Evolutionary conservation across 2,113 vertebrate genomes (phyloP), one percentile per base, ranked within the genome.

Genomic region (Butorides virescens): DNA sequence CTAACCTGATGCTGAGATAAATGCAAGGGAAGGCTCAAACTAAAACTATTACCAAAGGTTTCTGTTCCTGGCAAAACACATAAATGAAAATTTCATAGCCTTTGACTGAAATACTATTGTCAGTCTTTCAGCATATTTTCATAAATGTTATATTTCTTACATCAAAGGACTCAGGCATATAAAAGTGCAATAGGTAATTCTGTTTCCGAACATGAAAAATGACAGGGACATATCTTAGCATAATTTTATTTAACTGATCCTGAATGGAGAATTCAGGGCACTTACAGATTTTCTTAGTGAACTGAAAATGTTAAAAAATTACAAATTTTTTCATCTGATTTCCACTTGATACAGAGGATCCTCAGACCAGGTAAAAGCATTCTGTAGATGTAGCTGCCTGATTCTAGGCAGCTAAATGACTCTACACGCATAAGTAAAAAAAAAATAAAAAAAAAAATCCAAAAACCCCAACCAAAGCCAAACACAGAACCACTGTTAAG

Each of bases 71-170:
- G 53, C 52, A 49, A 53, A 72, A 68, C 12, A 37, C 16, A 26
- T n/a, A 61, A 65, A 82, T 52, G 9, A 77, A 88, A 79, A 70
- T 76, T 75, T 83, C 53, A 68, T 26, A 80, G 34, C 27, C 58
- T 86, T 86, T 80, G 62, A 76, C 0, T 68, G 46, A 90, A 94
- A 95, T 29, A 79, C 32, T 68, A 11, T 78, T 92, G 94, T 72
- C 63, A 94, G 58, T 65, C 74, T 78, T 90, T 67, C 81, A 80
- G 30, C 16, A 30, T 62, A 62, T 71, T 95, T 89, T 94, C 79
- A 63, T 70, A 3, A 58, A 58, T 77, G 14, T 55, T 71, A 4
- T 9, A 85, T 71, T 85, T 85, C 49, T 80, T 65, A 67, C 50
- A 75, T 27, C 46, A 59, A 84, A 53, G 19, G 25, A 79, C 27